Evolutionary conservation across 2,113 vertebrate species (phyloP).

Genomic region (Falcunculus frontatus): DNA sequence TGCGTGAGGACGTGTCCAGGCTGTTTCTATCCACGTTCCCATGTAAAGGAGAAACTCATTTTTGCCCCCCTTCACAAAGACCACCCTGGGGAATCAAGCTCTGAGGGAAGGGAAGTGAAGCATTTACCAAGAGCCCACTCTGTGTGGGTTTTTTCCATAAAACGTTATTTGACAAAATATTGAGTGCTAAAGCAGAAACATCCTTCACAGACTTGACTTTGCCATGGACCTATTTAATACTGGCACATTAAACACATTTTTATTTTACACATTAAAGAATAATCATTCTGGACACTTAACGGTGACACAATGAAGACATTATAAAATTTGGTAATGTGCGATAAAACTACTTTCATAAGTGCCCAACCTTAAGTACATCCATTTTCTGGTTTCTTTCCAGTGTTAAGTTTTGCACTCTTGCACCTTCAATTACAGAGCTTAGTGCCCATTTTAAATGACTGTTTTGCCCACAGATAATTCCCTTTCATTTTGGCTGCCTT

Average conservation of each 20-base stretch:
- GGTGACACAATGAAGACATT: slow-evolving; percentile 1
- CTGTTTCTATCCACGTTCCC: neutral
- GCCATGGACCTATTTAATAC: neutral
- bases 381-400: neutral
- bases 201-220: neutral
- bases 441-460: neutral
- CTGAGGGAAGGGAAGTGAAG: neutral
- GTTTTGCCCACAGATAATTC: neutral
- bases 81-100: neutral
- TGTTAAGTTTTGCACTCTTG: neutral
- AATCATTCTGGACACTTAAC: slow-evolving; percentile 7
- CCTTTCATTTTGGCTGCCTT: neutral
- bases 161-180: neutral
- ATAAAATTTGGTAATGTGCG: slow-evolving; percentile 6
- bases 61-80: neutral
- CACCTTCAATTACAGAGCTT: neutral
- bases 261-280: slow-evolving; percentile 29
- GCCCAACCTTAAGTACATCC: neutral
- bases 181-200: neutral
- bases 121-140: neutral
- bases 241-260: neutral
- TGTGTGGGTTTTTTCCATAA: neutral
- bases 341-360: neutral
- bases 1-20: accelerated
- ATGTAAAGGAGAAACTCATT: neutral